A percentile compares a stretch with the other conserved stretches of the same genome.
Conservation (phyloP, 2,797 vertebrate species). For the Schizopygopsis pylzovi region DNA sequence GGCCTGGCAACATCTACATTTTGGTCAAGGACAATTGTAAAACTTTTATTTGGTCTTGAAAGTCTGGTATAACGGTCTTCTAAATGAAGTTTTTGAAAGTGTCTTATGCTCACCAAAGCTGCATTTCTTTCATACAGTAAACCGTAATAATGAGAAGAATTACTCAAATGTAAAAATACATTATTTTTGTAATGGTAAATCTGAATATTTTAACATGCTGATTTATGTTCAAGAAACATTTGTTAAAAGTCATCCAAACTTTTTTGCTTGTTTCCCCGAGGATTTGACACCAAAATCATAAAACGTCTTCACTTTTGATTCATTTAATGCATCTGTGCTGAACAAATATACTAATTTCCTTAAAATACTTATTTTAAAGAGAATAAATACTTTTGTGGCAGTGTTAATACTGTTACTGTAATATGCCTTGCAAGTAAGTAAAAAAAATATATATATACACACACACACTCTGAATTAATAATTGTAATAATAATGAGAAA, state of each 20-base stretch:
- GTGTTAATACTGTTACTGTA: not conserved
- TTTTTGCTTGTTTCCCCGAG: no score
- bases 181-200: not conserved
- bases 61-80: not conserved
- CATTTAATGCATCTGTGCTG: not conserved
- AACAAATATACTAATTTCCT: not conserved
- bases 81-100: not conserved
- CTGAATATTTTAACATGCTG: not conserved
- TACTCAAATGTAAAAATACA: no score
- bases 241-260: not conserved
- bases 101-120: not conserved
- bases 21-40: conserved; percentile 74
- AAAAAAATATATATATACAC: no score
- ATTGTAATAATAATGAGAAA: not conserved
- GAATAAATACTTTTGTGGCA: no score
- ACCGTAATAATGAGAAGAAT: not conserved
- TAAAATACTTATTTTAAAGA: not conserved
- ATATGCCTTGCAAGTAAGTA: not conserved
- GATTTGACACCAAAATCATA: not conserved
- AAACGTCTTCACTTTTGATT: not conserved
- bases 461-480: not conserved
- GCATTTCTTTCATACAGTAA: no score
- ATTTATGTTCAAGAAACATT: not conserved
- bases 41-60: not conserved
- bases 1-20: conserved; percentile 89